Base-by-base conservation (phyloP, 2,113 vertebrate genomes). In the Anseranas semipalmata region DNA sequence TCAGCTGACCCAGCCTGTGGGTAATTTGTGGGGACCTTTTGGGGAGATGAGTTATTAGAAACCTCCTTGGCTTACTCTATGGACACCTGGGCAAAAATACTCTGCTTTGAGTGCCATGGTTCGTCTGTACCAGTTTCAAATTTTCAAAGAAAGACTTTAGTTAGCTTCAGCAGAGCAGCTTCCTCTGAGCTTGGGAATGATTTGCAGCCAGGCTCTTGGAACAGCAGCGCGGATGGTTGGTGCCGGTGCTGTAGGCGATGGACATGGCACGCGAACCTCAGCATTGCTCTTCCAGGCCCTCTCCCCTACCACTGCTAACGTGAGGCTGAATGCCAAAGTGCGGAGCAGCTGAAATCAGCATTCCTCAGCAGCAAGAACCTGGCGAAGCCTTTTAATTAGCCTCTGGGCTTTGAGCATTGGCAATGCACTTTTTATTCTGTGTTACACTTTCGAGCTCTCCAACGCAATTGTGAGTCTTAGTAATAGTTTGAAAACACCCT, bases 191-290 rank as follows among this genome's bases (percentile, higher is more conserved):
- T 67, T 67, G 67, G 48, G 53, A 39, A 35, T 2, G 8, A 24
- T 56, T 72, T 72, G 48, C 68, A 48, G 65, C 43, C 79, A 59
- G 62, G 15, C 27, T 78, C 46, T 22, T 32, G 16, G 37, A 70
- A 19, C 8, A 68, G 28, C 55, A 53, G 15, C 72, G 21, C 6
- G 50, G 56, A 5, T 12, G 15, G 52, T 32, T 1, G 0, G 12
- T 0, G 2, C 62, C 37, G n/a, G 5, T n/a, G 50, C 45, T 22
- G 4, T 3, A 20, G 32, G 62, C 0, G 7, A n/a, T 39, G 62
- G 67, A n/a, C 10, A 17, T 0, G 0, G n/a, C 32, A 59, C 0
- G 0, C 0, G 1, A 37, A 52, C 15, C 39, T 65, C 62, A 62
- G 30, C 25, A 3, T 15, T 33, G 62, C 58, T 41, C 20, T 65